Percentiles rank a stretch among this genome's conserved stretches.
Evolutionary conservation across 2,797 vertebrate species (phyloP).

Genomic region (Moxostoma hubbsi): DNA sequence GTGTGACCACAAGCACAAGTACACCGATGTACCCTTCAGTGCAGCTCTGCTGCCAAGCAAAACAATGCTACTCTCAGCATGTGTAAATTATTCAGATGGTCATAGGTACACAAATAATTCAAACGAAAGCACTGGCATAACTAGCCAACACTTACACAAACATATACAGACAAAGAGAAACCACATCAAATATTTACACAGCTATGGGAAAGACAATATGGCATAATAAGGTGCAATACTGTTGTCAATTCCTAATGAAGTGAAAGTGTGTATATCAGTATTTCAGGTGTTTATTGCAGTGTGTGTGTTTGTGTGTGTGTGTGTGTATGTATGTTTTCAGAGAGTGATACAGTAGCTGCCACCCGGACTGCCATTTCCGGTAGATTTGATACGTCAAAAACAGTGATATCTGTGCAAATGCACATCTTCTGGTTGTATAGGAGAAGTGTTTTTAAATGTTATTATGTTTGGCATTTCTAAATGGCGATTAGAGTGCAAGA

Average conservation of each 20-base stretch:
- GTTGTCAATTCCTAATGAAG: constrained; percentile 16
- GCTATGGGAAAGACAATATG: constrained; percentile 55
- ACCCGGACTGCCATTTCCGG: background rate
- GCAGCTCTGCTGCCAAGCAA: constrained; percentile 29
- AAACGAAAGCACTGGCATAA: constrained; percentile 47
- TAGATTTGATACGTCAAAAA: constrained; percentile 8
- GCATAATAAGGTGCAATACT: constrained; percentile 2
- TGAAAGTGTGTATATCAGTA: background rate
- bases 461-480: constrained; percentile 44
- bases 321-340: background rate
- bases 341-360: background rate
- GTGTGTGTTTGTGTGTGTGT: background rate
- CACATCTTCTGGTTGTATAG: background rate
- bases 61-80: constrained; percentile 50
- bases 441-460: constrained; percentile 20
- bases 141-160: constrained; percentile 46
- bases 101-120: constrained; percentile 55
- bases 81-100: constrained; percentile 52
- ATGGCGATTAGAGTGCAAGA: constrained; percentile 27
- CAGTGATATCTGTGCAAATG: background rate
- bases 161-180: constrained; percentile 34
- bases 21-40: constrained; percentile 2
- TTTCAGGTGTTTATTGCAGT: background rate
- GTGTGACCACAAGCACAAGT: constrained; percentile 11
- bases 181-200: constrained; percentile 49